phyloP scores from a whole-genome alignment of 2,888 invertebrate species.

The Serrognathus titanus region DNA sequence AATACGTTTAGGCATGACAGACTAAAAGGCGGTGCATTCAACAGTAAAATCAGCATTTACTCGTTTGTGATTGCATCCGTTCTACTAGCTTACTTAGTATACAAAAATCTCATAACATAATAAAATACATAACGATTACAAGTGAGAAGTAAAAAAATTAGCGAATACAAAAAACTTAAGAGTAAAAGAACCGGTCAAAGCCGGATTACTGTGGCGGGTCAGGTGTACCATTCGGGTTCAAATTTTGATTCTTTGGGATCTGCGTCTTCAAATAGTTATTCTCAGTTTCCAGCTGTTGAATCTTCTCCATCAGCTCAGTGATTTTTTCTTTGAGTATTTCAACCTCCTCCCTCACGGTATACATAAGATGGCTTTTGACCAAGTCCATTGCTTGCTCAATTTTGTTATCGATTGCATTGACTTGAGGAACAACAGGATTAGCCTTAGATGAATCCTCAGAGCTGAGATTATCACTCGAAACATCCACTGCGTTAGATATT shows the following conservation, averaged over 20 bases:
- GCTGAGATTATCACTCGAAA: constrained; percentile 7
- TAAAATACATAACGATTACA: neutral
- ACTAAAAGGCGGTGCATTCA: neutral
- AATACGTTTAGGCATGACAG: too few relatives aligned
- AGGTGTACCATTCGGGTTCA: constrained; percentile 24
- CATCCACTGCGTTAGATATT: constrained; percentile 3
- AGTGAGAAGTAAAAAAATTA: constrained; percentile 12
- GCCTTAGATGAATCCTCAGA: constrained; percentile 25
- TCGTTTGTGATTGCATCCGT: too few relatives aligned
- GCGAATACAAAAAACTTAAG: constrained; percentile 11
- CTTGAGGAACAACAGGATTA: constrained; percentile 42
- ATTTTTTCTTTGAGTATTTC: constrained; percentile 73
- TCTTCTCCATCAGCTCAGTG: constrained; percentile 67
- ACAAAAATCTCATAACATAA: too few relatives aligned
- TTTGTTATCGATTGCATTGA: constrained; percentile 74
- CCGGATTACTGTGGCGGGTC: constrained; percentile 20
- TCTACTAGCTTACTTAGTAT: too few relatives aligned
- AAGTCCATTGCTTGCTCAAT: constrained; percentile 79
- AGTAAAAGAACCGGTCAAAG: neutral
- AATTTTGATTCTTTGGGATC: constrained; percentile 35
- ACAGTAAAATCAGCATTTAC: neutral
- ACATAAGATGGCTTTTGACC: constrained; percentile 76
- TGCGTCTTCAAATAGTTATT: constrained; percentile 60
- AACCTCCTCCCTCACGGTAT: constrained; percentile 73
- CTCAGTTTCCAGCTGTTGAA: constrained; percentile 66